A percentile compares a stretch with the other conserved stretches of the same genome.
phyloP scores from a whole-genome alignment of 2,113 vertebrate species.

The Recurvirostra avosetta region DNA sequence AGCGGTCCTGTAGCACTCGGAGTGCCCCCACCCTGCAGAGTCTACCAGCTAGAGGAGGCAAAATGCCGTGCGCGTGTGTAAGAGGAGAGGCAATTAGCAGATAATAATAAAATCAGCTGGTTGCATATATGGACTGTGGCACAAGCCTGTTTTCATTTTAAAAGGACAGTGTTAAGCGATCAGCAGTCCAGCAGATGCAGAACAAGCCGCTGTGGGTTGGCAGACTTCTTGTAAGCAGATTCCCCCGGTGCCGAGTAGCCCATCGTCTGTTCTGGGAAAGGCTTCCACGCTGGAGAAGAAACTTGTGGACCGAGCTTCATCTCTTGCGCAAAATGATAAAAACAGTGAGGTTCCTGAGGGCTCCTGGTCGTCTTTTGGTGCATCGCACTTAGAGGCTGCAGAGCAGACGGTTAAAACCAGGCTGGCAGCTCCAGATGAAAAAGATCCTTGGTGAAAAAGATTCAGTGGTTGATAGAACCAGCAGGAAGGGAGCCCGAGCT shows the following conservation, averaged over 20 bases:
- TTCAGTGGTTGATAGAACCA: background rate
- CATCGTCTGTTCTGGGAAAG: background rate
- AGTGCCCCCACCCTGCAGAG: background rate
- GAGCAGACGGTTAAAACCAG: background rate
- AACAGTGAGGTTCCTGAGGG: background rate
- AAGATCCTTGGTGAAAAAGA: background rate
- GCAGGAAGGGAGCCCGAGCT: background rate
- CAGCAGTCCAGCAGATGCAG: background rate
- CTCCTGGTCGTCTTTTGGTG: background rate
- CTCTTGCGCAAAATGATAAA: background rate
- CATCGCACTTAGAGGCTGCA: background rate
- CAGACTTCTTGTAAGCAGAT: background rate
- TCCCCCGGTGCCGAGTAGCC: background rate
- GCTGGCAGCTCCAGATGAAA: background rate
- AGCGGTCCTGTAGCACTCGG: background rate
- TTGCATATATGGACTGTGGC: background rate
- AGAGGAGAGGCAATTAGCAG: background rate
- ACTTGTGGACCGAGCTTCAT: background rate
- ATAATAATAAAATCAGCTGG: background rate
- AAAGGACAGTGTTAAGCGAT: background rate
- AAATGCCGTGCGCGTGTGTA: background rate
- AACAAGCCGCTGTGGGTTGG: background rate
- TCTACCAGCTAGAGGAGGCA: background rate
- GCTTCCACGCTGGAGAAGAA: background rate
- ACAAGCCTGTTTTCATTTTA: background rate